Evolutionary conservation across 1,140 invertebrate genomes (phyloP), one percentile per base, ranked within the genome.

Genomic region (Macrocentrus cingulum): DNA sequence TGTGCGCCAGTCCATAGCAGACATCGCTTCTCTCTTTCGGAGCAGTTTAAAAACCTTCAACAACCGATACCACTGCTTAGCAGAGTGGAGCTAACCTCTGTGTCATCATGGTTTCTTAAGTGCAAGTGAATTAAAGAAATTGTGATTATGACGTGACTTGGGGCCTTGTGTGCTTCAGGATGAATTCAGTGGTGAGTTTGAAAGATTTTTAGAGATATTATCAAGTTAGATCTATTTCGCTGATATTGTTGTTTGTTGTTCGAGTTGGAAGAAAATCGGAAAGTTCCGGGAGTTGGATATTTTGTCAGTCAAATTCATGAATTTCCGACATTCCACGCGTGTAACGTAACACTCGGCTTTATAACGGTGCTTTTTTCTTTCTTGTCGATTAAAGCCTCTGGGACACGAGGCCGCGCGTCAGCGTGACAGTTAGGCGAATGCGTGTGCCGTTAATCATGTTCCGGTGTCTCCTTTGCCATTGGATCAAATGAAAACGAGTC

Each of bases 331-430:
- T 76, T 66, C 69, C 71, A 69, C 57, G 53, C 62, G 62, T 61
- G 67, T 68, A 74, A 72, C 71, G 68, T 71, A 73, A 74, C 65
- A 63, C 49, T 55, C 34, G 46, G 50, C 63, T 61, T 60, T 41
- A 50, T 77, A 77, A 77, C 75, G 75, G 75, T 65, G 67, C 71
- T 76, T 74, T 74, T 69, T 50, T 55, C 64, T 45, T 56, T 44
- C 49, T 45, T 53, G 48, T 52, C 53, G 63, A 67, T 70, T 66
- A 71, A 70, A 64, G 49, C 67, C 68, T 71, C 69, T 71, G 71
- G 70, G 66, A 74, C 68, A 65, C 48, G 64, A 50, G 65, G 57
- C 64, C 60, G 64, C 29, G 44, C 44, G 53, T 50, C 16, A 29
- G 20, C 32, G 25, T 42, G 59, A 60, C 59, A 60, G 59, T 60